Base-by-base conservation (phyloP, 1,140 invertebrate species). In the Augochlora pura region DNA sequence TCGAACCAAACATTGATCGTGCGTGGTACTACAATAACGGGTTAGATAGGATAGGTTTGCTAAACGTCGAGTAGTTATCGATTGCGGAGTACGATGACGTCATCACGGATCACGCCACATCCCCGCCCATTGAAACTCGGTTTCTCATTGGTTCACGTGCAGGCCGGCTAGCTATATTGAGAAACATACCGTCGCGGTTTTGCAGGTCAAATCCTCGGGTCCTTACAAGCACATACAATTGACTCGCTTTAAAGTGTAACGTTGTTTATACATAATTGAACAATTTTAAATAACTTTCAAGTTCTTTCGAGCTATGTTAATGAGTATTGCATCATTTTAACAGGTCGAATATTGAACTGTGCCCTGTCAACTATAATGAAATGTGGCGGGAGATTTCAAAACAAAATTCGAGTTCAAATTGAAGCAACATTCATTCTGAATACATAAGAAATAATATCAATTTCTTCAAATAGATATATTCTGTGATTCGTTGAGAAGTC, bases 91-190 rank as follows among this genome's bases (percentile, higher is more conserved):
- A 59, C 27, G 10, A 86, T 91, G 90, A 91, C 91, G 91, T 91
- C 90, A 92, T 77, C 85, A 64, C 84, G 89, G 90, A 93, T 92
- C 92, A 92, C 92, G 92, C 92, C 92, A 93, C 89, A 88, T 92
- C 89, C 89, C 91, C 91, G 87, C 89, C 90, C 87, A 84, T 74
- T 39, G 57, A 73, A 72, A 39, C 54, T 23, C 54, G 72, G 12
- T n/a, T 46, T 74, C 42, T 73, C 67, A 93, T 93, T 92, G 92
- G 91, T 88, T 87, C 86, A 86, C 86, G 83, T 84, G 81, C 72
- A 75, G 69, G 72, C 64, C 73, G 69, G 80, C 81, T 69, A 70
- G 84, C 81, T 82, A 80, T 83, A 78, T 82, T 72, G 54, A 86
- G 79, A 82, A 63, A 42, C 77, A 81, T 52, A 62, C 25, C 85